Percentiles rank a stretch among this genome's conserved stretches.
phyloP scores from a whole-genome alignment of 2,888 invertebrate genomes.

The Lepeophtheirus nordmannii region DNA sequence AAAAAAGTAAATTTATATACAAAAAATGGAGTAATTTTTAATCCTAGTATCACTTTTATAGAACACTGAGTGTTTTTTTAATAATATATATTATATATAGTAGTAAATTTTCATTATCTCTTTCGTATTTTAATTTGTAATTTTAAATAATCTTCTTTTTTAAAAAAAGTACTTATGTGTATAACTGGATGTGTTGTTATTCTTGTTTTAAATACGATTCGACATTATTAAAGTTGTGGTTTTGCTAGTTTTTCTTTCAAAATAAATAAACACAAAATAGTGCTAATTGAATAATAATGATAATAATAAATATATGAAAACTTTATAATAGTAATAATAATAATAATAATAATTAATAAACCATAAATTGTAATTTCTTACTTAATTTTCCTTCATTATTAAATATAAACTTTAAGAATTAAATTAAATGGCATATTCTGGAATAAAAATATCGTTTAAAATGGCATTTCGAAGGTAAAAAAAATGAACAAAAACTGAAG shows the following conservation, averaged over 20 bases:
- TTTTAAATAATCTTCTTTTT: not conserved
- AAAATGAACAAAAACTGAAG: not conserved
- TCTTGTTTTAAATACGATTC: no score
- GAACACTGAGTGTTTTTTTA: not conserved
- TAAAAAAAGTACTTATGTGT: not conserved
- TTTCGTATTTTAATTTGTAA: no score
- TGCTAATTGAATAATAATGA: not conserved
- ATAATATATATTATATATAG: not conserved
- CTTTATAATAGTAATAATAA: not conserved
- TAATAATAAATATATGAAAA: constrained; percentile 1
- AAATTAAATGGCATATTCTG: no score
- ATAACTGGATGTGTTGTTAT: no score
- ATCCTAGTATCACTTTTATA: constrained; percentile 4
- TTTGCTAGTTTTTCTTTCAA: not conserved
- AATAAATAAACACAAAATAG: constrained; percentile 4
- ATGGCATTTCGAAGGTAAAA: no score
- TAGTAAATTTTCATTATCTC: no score
- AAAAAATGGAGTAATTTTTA: not conserved
- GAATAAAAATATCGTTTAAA: no score
- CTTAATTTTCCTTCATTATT: no score
- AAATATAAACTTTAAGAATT: no score
- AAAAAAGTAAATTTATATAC: not conserved
- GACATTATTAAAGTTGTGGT: no score
- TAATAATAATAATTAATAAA: not conserved
- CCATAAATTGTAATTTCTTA: no score